Evolutionary conservation across 2,888 invertebrate species (phyloP), one percentile per base, ranked within the genome.

Genomic region (Hypsopygia costalis): DNA sequence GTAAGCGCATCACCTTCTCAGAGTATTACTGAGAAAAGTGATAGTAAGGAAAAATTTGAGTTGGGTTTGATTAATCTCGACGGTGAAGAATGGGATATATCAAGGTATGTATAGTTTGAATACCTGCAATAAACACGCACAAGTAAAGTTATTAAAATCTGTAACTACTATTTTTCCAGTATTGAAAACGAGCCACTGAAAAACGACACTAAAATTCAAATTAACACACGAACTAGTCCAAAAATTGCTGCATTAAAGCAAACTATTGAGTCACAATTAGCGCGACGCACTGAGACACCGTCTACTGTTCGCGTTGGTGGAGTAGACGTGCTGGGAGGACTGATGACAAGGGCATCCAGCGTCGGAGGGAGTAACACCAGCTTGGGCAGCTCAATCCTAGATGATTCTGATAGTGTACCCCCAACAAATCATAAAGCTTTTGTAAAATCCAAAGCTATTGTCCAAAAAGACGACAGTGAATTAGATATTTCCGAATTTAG

Each of bases 211-310:
- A 81, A 72, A 47, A 81, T 89, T 43, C 70, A 85, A 50, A 56
- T 90, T n/a, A 76, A 76, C 48, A 81, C 87, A 8, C 74, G 81
- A 9, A 86, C 90, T 31, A 89, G 89, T 54, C 85, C 90, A 11
- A 91, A 90, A 62, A 90, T 91, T 35, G 87, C 90, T 1, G 88
- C 90, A 66, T 67, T 91, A 40, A 90, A 90, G 40, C 74, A 86
- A 52, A 85, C 83, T n/a, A 91, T 91, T 25, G 90, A 91, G 59
- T 77, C 81, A 3, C 90, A 91, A 63, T 73, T 91, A 49, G 76
- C 77, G 3, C 58, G 76, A 16, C 75, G 89, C n/a, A 78, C 68
- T 25, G 73, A 71, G n/a, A 76, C 76, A 10, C 62, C 75, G 11
- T 66, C 76, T 6, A 70, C 70, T 7, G 68, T 64, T 5, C 58